Conservation (phyloP, 2,888 invertebrate species). For the Amiota communis region DNA sequence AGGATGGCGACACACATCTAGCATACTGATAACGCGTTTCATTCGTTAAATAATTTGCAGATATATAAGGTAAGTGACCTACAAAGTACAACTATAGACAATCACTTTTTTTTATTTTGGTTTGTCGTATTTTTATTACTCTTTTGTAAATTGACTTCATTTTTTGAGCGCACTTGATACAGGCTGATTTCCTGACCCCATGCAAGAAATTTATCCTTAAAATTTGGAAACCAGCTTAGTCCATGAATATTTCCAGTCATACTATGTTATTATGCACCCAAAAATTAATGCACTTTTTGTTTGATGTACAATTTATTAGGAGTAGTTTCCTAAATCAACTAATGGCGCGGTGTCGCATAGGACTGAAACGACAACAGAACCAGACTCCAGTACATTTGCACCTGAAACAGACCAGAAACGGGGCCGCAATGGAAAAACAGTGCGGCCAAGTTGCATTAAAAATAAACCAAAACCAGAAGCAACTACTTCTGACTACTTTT, state of each 20-base stretch:
- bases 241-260: constrained; percentile 82
- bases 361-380: no score
- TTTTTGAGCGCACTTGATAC: constrained; percentile 79
- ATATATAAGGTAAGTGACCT: constrained; percentile 65
- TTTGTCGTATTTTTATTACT: constrained; percentile 30
- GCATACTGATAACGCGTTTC: constrained; percentile 80
- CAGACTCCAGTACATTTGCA: no score
- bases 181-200: constrained; percentile 93
- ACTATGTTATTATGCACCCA: constrained; percentile 31
- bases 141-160: constrained; percentile 44
- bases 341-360: no score
- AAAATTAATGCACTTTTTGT: neutral
- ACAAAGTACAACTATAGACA: neutral
- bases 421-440: no score
- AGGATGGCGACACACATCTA: constrained; percentile 90
- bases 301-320: neutral
- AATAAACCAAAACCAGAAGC: no score
- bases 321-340: no score
- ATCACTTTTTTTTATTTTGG: neutral
- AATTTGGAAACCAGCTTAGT: constrained; percentile 89
- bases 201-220: constrained; percentile 86
- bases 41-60: constrained; percentile 66
- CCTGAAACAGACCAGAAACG: no score
- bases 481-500: no score
- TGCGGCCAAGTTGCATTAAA: no score